phyloP scores from a whole-genome alignment of 1,140 invertebrate species.

The Eumeta japonica region DNA sequence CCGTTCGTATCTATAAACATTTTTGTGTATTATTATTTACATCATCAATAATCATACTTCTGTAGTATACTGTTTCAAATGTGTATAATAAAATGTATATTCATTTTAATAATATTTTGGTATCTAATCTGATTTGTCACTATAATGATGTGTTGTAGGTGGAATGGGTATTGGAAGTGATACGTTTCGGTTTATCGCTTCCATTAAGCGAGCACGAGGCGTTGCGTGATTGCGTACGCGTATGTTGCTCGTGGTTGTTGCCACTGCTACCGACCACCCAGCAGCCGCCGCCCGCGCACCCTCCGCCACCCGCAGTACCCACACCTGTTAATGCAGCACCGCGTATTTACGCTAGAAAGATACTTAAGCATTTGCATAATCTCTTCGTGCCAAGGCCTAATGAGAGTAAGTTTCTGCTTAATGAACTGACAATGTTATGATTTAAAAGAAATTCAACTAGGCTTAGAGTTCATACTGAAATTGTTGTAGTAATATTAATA shows the following conservation, averaged over 20 bases:
- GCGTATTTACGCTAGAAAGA: slow-evolving; percentile 87
- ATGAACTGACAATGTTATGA: slow-evolving; percentile 2
- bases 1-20: too few relatives aligned
- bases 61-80: too few relatives aligned
- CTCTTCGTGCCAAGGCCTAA: slow-evolving; percentile 91
- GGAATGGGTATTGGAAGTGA: slow-evolving; percentile 90
- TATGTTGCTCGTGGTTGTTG: slow-evolving; percentile 96
- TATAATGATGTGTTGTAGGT: too few relatives aligned
- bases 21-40: too few relatives aligned
- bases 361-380: slow-evolving; percentile 92
- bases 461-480: slow-evolving; percentile 11
- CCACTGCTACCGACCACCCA: slow-evolving; percentile 78
- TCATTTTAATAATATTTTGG: too few relatives aligned
- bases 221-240: slow-evolving; percentile 92
- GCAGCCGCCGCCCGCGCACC: slow-evolving; percentile 69
- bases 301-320: slow-evolving; percentile 81
- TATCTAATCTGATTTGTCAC: too few relatives aligned
- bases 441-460: slow-evolving; percentile 9
- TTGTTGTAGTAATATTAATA: too few relatives aligned
- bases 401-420: slow-evolving; percentile 72
- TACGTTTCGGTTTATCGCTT: slow-evolving; percentile 89
- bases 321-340: slow-evolving; percentile 85
- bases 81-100: too few relatives aligned
- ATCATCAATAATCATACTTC: too few relatives aligned
- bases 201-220: slow-evolving; percentile 88